phyloP scores from a whole-genome alignment of 2,797 vertebrate species.

The Apogon hyalosoma region DNA sequence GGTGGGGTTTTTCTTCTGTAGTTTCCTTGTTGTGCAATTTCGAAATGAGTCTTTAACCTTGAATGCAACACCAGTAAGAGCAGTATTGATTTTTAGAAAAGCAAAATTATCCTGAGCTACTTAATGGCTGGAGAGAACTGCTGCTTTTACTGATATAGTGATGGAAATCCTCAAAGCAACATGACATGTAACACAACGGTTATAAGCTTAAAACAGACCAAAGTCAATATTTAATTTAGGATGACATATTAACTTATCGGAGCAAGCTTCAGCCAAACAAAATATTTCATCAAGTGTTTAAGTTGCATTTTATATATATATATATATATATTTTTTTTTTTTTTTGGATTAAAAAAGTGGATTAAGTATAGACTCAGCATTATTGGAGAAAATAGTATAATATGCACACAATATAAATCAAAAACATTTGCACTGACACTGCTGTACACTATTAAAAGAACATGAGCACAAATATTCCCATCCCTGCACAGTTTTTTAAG shows the following conservation, averaged over 20 bases:
- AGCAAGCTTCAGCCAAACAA: neutral
- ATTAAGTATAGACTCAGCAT: neutral
- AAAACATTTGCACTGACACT: neutral
- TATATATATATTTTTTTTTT: neutral
- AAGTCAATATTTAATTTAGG: slow-evolving; percentile 3
- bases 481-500: neutral
- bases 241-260: neutral
- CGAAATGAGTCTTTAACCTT: neutral
- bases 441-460: neutral
- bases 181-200: neutral
- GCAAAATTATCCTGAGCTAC: neutral
- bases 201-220: neutral
- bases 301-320: neutral
- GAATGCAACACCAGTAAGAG: neutral
- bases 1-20: neutral
- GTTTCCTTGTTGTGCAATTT: slow-evolving; percentile 6
- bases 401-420: neutral
- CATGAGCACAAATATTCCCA: neutral
- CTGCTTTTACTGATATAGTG: neutral
- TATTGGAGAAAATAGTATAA: neutral
- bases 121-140: neutral
- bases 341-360: neutral
- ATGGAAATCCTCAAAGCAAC: neutral
- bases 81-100: slow-evolving; percentile 4
- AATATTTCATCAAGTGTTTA: neutral